Percentiles rank a stretch among this genome's conserved stretches.
These are phyloP conservation scores for Heteromormyrus szaboi DNA, from an alignment of 2,797 vertebrate genomes.

Conservation along the genomic window DNA sequence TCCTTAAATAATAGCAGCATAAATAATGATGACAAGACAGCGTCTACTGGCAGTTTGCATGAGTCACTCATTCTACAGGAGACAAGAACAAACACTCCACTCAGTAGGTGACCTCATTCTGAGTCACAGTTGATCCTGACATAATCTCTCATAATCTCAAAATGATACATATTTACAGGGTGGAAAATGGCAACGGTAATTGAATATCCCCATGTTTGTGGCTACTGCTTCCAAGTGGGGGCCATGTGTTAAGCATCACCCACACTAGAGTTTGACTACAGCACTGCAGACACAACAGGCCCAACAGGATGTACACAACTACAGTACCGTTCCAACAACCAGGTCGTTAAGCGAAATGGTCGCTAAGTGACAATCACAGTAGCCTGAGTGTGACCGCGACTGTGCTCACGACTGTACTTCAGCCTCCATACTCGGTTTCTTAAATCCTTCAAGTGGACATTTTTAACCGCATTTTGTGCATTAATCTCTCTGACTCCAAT, in stretches of 20 bases:
- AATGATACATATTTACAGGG: background rate
- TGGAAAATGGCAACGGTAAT: background rate
- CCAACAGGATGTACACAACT: background rate
- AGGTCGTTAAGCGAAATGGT: background rate
- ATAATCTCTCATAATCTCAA: conserved; percentile 9
- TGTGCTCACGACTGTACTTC: background rate
- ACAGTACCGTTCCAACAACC: background rate
- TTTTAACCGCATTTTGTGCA: background rate
- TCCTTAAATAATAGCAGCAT: background rate
- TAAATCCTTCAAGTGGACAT: background rate
- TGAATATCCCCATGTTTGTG: background rate
- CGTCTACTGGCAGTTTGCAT: background rate
- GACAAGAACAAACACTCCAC: conserved; percentile 8
- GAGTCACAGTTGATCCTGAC: conserved; percentile 12
- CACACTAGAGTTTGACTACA: background rate
- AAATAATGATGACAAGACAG: background rate
- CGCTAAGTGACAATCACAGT: background rate
- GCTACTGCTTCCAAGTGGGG: background rate
- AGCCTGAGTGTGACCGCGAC: background rate
- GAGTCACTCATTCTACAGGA: background rate
- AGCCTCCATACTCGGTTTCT: background rate
- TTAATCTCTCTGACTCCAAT: background rate
- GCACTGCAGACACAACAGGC: background rate
- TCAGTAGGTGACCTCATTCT: conserved; percentile 16
- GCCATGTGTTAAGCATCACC: background rate